Conservation (phyloP, 2,888 invertebrate genomes). For the Trichogramma evanescens region DNA sequence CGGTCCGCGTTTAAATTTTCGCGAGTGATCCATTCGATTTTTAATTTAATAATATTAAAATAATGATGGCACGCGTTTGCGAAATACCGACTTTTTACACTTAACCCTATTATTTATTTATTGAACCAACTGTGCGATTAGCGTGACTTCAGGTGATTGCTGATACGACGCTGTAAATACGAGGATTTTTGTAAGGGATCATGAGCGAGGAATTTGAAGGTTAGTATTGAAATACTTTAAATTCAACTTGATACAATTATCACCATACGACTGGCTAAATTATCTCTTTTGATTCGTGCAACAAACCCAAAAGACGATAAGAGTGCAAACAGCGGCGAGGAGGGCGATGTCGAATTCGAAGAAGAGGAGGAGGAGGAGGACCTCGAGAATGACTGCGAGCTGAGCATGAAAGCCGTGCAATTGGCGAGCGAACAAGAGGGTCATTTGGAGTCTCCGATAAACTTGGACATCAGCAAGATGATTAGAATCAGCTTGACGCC, state of each 20-base stretch:
- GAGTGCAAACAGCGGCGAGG: no score
- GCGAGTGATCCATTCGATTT: constrained; percentile 18
- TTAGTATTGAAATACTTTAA: no score
- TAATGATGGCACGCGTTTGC: no score
- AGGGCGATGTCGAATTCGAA: not conserved
- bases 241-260: no score
- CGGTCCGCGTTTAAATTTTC: not conserved
- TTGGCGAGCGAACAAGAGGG: not conserved
- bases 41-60: not conserved
- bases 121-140: no score
- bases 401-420: not conserved
- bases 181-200: no score
- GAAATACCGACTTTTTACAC: constrained; percentile 28
- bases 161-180: no score
- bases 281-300: no score
- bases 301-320: no score
- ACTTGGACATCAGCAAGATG: constrained; percentile 45
- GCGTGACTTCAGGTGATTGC: no score
- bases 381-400: not conserved
- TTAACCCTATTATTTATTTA: constrained; percentile 27
- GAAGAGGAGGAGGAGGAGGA: not conserved
- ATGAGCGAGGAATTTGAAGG: no score
- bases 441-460: constrained; percentile 46
- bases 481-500: constrained; percentile 46
- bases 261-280: no score